These are phyloP conservation scores for Fistularia commersonii DNA, from an alignment of 2,797 vertebrate genomes.

Conservation along the genomic window DNA sequence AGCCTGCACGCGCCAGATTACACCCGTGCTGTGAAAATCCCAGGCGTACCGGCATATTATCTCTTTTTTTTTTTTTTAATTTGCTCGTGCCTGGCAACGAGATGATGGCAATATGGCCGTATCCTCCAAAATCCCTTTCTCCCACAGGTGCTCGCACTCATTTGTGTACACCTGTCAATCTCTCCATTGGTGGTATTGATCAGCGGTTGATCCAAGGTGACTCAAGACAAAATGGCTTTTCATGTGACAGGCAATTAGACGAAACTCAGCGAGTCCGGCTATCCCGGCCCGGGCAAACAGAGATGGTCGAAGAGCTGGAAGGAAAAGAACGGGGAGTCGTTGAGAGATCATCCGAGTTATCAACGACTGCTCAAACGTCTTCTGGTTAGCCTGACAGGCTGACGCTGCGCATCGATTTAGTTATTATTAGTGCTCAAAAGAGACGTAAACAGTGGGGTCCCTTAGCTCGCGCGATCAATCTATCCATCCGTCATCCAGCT, in stretches of 20 bases:
- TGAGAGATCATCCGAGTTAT: conserved; percentile 9
- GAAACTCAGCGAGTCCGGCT: conserved; percentile 29
- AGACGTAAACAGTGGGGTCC: conserved; percentile 24
- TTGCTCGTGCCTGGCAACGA: conserved; percentile 21
- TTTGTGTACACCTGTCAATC: conserved; percentile 34
- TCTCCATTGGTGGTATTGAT: conserved; percentile 57
- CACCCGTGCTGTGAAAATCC: conserved; percentile 11
- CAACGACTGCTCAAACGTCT: conserved; percentile 8
- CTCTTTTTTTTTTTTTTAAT: background rate
- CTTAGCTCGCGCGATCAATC: conserved; percentile 9
- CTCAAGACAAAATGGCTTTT: conserved; percentile 67
- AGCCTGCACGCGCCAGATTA: conserved; percentile 11
- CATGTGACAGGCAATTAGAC: conserved; percentile 71
- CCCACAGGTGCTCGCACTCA: conserved; percentile 51
- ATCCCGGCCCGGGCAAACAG: conserved; percentile 19
- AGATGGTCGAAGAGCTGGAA: conserved; percentile 10
- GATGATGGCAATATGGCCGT: conserved; percentile 49
- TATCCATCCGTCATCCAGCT: background rate
- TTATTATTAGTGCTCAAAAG: conserved; percentile 46
- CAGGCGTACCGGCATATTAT: too few relatives aligned
- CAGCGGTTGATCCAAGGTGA: conserved; percentile 60
- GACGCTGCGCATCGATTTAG: conserved; percentile 37
- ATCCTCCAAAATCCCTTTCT: conserved; percentile 42
- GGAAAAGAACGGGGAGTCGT: conserved; percentile 6
- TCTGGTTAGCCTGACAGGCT: conserved; percentile 18